These are phyloP conservation scores for Helicolenus hilgendorfi DNA, from an alignment of 2,797 vertebrate genomes.

Conservation along the genomic window DNA sequence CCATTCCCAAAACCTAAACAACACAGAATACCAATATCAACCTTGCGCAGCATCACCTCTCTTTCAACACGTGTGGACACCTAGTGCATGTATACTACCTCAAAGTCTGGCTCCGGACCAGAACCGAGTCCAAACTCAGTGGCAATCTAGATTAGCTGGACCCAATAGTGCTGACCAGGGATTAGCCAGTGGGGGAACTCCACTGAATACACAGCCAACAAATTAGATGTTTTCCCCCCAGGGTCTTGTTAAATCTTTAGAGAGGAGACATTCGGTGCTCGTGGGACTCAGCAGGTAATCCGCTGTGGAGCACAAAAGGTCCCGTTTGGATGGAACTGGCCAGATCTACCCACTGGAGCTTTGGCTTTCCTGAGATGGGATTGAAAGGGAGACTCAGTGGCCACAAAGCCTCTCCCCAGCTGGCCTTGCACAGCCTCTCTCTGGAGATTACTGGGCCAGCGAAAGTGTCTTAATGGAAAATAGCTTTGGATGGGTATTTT, in stretches of 20 bases:
- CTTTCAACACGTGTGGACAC: not conserved
- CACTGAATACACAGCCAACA: slow-evolving; percentile 45
- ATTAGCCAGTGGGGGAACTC: slow-evolving; percentile 38
- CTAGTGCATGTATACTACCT: not conserved
- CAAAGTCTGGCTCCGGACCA: slow-evolving; percentile 8
- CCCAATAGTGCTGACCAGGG: slow-evolving; percentile 34
- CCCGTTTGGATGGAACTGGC: slow-evolving; percentile 64
- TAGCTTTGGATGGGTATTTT: slow-evolving; percentile 30
- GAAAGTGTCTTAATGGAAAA: slow-evolving; percentile 66
- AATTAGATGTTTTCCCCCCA: slow-evolving; percentile 46
- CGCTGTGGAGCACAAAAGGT: slow-evolving; percentile 43
- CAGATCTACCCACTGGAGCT: slow-evolving; percentile 67
- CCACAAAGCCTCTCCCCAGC: slow-evolving; percentile 45
- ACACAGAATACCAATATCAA: slow-evolving; percentile 26
- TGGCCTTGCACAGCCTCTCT: slow-evolving; percentile 46
- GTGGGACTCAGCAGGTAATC: slow-evolving; percentile 72
- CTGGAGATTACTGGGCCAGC: slow-evolving; percentile 62
- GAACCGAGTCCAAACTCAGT: slow-evolving; percentile 2
- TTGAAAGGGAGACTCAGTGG: slow-evolving; percentile 71
- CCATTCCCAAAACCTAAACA: slow-evolving; percentile 26
- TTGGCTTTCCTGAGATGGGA: slow-evolving; percentile 68
- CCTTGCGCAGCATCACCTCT: not conserved
- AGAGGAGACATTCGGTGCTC: slow-evolving; percentile 67
- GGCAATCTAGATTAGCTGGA: slow-evolving; percentile 41
- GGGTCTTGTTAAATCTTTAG: slow-evolving; percentile 68